Base-by-base conservation (phyloP, 2,113 vertebrate species). In the Oostethus manadensis region DNA sequence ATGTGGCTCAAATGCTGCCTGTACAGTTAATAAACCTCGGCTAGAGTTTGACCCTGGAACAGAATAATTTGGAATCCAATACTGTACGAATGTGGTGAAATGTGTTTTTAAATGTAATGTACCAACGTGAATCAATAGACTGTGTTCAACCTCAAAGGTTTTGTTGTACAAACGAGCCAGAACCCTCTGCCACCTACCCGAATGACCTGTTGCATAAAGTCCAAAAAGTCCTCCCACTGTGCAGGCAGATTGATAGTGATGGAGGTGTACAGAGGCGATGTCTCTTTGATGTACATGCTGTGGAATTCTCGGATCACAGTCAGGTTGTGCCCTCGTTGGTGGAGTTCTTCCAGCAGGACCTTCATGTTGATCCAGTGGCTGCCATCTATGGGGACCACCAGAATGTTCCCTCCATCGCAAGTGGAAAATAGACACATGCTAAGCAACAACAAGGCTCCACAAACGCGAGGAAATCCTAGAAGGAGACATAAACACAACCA, bases 351-450 rank as follows among this genome's bases (percentile, higher is more conserved):
- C 17, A 90, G 51, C 43, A 88, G 49, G 4, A 88, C 57, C 56
- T 87, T 86, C 84, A 90, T 90, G 62, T 90, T 89, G 51, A 90
- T 48, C 88, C 87, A 90, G 56, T 89, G 89, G 53, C 87, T 90
- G 6, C 88, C 88, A 2, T 88, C 89, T 1, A 87, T 2, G 6
- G 88, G 86, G 46, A 77, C 86, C 17, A 88, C 84, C 35, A 89
- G 64, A 43, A 90, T 66, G 29, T 88, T 88, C 17, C 84, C 87
- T 38, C 83, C 85, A 22, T 77, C 8, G 15, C 79, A 85, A 11
- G 42, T 35, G 22, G 70, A 74, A 44, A 68, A 64, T 29, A 82
- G 50, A 60, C 59, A 76, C 1, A 64, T 9, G n/a, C 61, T 47
- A 14, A 86, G 35, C 23, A 84, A 42, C 4, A 47, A 8, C 26